Conservation (phyloP, 2,797 vertebrate species). For the Bovichtus variegatus region DNA sequence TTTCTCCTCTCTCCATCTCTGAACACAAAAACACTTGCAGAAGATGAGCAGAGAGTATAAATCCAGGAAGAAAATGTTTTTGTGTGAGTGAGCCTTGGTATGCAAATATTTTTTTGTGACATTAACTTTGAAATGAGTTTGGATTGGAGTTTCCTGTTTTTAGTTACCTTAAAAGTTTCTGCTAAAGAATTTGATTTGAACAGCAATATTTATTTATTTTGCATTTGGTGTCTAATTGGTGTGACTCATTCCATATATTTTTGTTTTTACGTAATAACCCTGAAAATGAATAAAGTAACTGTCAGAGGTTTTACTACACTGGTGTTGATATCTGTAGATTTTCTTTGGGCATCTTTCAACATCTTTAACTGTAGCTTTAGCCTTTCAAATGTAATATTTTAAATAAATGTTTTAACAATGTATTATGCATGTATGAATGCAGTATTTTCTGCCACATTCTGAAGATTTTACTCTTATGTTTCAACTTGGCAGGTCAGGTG, state of each 20-base stretch:
- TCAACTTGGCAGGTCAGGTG: background rate
- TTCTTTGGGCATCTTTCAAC: background rate
- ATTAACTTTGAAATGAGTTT: background rate
- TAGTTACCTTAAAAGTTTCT: background rate
- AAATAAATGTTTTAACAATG: slow-evolving; percentile 19
- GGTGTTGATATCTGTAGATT: background rate
- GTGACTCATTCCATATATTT: background rate
- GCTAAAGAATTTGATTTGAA: background rate
- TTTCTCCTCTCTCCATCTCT: slow-evolving; percentile 80
- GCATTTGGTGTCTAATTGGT: background rate
- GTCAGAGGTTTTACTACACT: background rate
- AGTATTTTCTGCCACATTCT: background rate
- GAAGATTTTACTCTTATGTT: background rate
- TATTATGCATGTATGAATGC: background rate
- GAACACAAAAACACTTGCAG: slow-evolving; percentile 24
- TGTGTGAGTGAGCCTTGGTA: too few relatives aligned
- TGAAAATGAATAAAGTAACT: background rate
- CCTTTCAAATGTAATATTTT: background rate
- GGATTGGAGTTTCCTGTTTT: background rate
- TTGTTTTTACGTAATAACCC: background rate
- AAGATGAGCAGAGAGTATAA: background rate
- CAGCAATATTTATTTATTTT: background rate
- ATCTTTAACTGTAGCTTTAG: background rate
- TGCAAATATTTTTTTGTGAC: background rate
- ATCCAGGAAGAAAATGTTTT: background rate